These are phyloP conservation scores for Myxocyprinus asiaticus DNA, from an alignment of 2,113 vertebrate species.

Conservation along the genomic window DNA sequence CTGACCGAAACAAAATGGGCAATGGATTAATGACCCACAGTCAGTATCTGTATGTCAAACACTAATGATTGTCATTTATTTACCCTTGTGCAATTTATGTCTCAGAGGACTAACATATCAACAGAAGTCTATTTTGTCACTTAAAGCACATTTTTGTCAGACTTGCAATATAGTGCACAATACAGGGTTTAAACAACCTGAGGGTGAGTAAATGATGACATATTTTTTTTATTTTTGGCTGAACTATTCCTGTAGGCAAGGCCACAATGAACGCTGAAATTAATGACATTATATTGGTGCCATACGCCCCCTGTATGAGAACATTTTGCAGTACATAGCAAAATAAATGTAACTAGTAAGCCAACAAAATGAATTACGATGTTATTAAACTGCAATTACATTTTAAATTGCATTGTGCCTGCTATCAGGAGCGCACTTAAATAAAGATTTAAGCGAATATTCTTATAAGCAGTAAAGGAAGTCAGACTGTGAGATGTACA, in stretches of 20 bases:
- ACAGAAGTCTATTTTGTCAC: background rate
- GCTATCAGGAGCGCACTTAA: background rate
- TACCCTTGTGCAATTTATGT: background rate
- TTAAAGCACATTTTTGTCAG: background rate
- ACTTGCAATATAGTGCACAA: too few species aligned
- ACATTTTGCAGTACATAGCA: background rate
- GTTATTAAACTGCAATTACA: background rate
- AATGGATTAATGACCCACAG: slow-evolving; percentile 28
- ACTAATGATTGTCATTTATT: slow-evolving; percentile 39
- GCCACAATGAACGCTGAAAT: background rate
- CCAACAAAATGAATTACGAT: background rate
- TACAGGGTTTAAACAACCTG: too few species aligned
- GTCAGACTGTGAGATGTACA: background rate
- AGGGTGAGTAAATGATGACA: too few species aligned
- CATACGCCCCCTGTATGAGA: background rate
- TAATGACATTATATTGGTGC: background rate
- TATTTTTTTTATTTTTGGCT: background rate
- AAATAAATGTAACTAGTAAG: background rate
- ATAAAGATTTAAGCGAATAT: slow-evolving; percentile 16
- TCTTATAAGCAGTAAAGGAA: slow-evolving; percentile 13
- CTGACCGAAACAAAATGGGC: slow-evolving; percentile 31
- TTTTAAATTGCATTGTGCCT: background rate
- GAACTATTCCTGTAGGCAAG: too few species aligned
- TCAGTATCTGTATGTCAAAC: slow-evolving; percentile 8
- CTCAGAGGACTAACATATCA: background rate